Base-by-base conservation (phyloP, 2,113 vertebrate species). In the Helogale parvula region DNA sequence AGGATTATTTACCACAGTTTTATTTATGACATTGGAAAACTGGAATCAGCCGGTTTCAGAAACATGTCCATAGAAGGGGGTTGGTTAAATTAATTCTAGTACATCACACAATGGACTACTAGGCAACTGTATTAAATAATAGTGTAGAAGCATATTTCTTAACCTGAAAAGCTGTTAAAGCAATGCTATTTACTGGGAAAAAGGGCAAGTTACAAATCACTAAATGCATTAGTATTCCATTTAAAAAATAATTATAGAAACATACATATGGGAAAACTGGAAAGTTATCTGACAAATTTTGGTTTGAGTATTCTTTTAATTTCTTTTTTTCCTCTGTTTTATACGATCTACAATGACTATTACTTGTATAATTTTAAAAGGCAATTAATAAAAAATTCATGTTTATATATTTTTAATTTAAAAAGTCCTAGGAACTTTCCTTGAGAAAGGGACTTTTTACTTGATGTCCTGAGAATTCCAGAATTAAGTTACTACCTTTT, bases 301-400 rank as follows among this genome's bases (percentile, higher is more conserved):
- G 4, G 72, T 19, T 72, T 60, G 60, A 79, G 4, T 90, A 16
- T 81, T 92, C 35, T 84, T 93, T 90, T 77, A 88, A 91, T 89
- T 93, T 93, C n/a, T 89, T 94, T 31, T 33, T 96, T 94, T 76
- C 90, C 57, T 83, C 38, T 69, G 79, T 69, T 96, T 96, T 83
- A 14, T 50, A 94, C 54, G 25, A 65, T 93, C 95, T 94, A 86
- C 8, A 92, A 57, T 65, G 80, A 77, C 4, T 35, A 65, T 87
- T 84, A 50, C n/a, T 80, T 81, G 15, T 69, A 74, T 81, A 80
- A 80, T 84, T 90, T 87, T 11, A 93, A 93, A 86, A 86, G 15
- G 45, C 27, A 85, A 86, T 85, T 80, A 89, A 92, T 95, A 93
- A 90, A 83, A 82, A 80, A 60, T 86, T 88, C 25, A 74, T 85